phyloP scores from a whole-genome alignment of 2,797 vertebrate genomes.

The Enteromius viviparus region DNA sequence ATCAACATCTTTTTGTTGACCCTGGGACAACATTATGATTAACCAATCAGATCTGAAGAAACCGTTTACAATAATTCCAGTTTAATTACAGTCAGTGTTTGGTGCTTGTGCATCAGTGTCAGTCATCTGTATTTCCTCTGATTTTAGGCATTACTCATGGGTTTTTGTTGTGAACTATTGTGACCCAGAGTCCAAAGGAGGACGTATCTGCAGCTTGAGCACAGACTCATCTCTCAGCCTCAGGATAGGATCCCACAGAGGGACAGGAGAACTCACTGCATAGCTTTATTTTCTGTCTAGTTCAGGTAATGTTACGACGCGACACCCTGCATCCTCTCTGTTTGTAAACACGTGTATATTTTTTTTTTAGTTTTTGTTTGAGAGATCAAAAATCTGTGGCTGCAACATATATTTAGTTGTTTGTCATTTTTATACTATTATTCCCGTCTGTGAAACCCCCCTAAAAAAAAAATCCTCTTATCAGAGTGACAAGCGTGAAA shows the following conservation, averaged over 20 bases:
- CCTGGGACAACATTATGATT: too few species aligned
- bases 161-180: too few species aligned
- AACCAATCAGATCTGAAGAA: too few species aligned
- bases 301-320: neutral
- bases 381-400: neutral
- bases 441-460: neutral
- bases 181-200: neutral
- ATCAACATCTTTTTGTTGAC: too few species aligned
- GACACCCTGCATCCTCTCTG: neutral
- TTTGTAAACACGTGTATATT: neutral
- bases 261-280: neutral
- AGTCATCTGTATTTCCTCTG: too few species aligned
- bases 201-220: constrained; percentile 7
- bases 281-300: neutral
- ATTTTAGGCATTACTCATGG: too few species aligned
- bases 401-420: neutral
- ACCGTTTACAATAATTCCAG: too few species aligned
- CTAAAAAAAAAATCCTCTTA: neutral
- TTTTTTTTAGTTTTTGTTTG: neutral
- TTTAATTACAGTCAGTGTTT: too few species aligned
- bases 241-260: constrained; percentile 12
- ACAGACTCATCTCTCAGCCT: constrained; percentile 16
- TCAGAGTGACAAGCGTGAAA: neutral
- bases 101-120: too few species aligned
- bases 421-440: neutral